Evolutionary conservation across 2,888 invertebrate species (phyloP), one percentile per base, ranked within the genome.

Genomic region (Ennomos erosarius): DNA sequence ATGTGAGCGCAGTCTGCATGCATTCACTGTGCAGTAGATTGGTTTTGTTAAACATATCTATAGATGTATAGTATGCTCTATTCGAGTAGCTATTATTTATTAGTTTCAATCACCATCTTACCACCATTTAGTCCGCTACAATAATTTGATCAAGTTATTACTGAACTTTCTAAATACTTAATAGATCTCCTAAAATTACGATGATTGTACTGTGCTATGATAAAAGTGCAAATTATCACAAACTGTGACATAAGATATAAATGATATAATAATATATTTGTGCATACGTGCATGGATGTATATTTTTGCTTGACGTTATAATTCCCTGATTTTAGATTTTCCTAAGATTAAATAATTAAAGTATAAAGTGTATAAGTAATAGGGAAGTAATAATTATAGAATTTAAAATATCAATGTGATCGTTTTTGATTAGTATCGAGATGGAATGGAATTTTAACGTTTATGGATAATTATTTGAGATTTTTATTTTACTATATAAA

Each of bases 141-240:
- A 26, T 6, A 26, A 6, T 26, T 26, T 26, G 26, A 11, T 35
- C 13, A 35, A 10, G 42, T 4, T 42, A 42, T 4, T 42, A 42
- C 1, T 34, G 34, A 50, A 49, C 33, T 10, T 45, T 26, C 26
- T 6, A 26, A 6, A 26, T 26, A 16, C 12, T 12, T 34, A 11
- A 11, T 33, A 35, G 37, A 69, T 72, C 71, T 72, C 73, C 62
- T 64, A 44, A 55, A 58, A 53, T 66, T 55, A 61, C 65, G 67
- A 63, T 55, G 62, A 64, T 69, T 58, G 65, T 69, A 5, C 13
- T 13, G 68, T 74, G 71, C 73, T 75, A 74, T 70, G 69, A 68
- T 69, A 65, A 66, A 70, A 49, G 60, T 64, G 56, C 45, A 59
- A 54, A 62, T 50, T 46, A 55, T 59, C 49, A 47, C 46, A 47